phyloP scores from a whole-genome alignment of 1,140 invertebrate genomes.

The Lepidotrigona ventralis region DNA sequence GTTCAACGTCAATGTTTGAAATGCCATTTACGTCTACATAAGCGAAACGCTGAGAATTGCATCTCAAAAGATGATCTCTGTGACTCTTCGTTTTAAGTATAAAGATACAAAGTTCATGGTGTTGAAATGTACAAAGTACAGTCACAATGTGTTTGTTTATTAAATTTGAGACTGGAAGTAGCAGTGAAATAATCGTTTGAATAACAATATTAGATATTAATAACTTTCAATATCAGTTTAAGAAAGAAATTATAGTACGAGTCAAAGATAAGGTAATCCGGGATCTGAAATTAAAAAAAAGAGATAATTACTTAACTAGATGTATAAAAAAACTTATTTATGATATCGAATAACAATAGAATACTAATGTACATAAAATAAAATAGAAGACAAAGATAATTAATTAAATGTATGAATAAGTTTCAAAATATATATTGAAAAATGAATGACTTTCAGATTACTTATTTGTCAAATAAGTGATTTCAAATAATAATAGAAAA shows the following conservation, averaged over 20 bases:
- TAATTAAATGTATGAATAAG: neutral
- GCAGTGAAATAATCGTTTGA: too few species aligned
- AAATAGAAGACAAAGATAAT: neutral
- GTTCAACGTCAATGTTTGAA: slow-evolving; percentile 35
- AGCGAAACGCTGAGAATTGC: neutral
- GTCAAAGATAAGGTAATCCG: too few species aligned
- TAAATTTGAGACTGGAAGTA: too few species aligned
- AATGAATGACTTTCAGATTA: neutral
- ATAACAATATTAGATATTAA: too few species aligned
- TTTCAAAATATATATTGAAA: neutral
- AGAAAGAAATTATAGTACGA: neutral
- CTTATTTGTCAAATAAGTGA: neutral
- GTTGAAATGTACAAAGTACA: too few species aligned
- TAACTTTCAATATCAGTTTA: neutral
- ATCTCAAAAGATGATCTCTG: neutral
- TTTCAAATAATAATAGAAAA: neutral
- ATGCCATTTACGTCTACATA: neutral
- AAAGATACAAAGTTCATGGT: too few species aligned
- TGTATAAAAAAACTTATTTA: neutral
- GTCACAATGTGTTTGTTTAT: too few species aligned
- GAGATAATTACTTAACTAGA: too few species aligned
- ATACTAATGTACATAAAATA: neutral
- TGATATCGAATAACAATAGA: neutral
- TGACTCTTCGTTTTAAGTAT: neutral
- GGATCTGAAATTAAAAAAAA: too few species aligned